These are phyloP conservation scores for Urophycis tenuis DNA, from an alignment of 2,797 vertebrate species.

Conservation along the genomic window DNA sequence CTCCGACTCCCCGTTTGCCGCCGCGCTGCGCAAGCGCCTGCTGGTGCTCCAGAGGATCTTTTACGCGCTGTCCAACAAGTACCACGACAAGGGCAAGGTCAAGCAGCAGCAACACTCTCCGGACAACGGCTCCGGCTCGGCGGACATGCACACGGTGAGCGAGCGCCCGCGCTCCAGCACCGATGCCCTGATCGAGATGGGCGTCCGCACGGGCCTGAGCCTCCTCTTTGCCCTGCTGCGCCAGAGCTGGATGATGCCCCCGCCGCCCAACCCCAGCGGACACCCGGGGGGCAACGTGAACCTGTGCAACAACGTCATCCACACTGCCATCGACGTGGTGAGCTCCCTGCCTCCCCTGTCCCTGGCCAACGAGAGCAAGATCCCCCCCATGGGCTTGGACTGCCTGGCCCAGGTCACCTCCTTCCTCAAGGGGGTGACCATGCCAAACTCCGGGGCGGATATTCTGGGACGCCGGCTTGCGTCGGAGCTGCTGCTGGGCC, in stretches of 20 bases:
- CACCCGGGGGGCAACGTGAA: constrained; percentile 76
- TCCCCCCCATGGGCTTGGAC: constrained; percentile 96
- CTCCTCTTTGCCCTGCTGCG: constrained; percentile 93
- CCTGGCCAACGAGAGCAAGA: constrained; percentile 97
- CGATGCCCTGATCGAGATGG: constrained; percentile 98
- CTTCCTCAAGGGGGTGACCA: constrained; percentile 94
- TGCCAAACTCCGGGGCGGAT: constrained; percentile 94
- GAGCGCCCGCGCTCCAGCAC: constrained; percentile 94
- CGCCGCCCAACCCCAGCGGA: constrained; percentile 33
- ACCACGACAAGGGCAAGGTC: constrained; percentile 94
- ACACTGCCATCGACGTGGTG: constrained; percentile 94
- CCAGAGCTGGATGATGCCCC: constrained; percentile 95
- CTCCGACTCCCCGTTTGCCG: constrained; percentile 94
- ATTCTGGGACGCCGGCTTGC: constrained; percentile 87
- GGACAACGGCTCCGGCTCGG: constrained; percentile 82
- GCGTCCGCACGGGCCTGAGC: constrained; percentile 91
- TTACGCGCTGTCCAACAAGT: constrained; percentile 96
- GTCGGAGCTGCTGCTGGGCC: constrained; percentile 87
- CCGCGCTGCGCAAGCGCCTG: constrained; percentile 87
- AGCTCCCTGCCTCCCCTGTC: constrained; percentile 92
- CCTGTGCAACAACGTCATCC: constrained; percentile 95
- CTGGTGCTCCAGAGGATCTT: constrained; percentile 95
- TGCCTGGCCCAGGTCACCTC: constrained; percentile 93
- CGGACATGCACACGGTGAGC: constrained; percentile 87
- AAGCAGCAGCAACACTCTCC: constrained; percentile 95